Evolutionary conservation across 2,888 invertebrate genomes (phyloP).

Genomic region (Thecocarcelia acutangulata): DNA sequence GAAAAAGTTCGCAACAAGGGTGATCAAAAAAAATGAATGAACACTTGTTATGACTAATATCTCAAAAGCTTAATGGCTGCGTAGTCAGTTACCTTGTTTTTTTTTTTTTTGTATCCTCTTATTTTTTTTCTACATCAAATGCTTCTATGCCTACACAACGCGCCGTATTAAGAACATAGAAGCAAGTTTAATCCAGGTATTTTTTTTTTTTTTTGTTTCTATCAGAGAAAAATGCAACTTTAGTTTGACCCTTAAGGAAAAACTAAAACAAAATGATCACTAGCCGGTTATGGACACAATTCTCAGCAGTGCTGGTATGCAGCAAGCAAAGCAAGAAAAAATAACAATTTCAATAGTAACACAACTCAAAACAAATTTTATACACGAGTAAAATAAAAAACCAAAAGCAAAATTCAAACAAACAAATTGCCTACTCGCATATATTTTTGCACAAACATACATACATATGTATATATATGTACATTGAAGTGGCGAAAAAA

Average conservation of each 20-base stretch:
- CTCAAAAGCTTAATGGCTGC: conserved; percentile 37
- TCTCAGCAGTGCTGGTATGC: conserved; percentile 23
- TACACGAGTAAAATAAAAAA: background rate
- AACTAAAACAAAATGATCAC: conserved; percentile 11
- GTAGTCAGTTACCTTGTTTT: conserved; percentile 36
- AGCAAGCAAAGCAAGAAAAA: background rate
- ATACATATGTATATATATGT: background rate
- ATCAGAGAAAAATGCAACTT: conserved; percentile 8
- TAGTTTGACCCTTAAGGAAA: background rate
- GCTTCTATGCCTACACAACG: conserved; percentile 10
- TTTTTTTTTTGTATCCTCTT: background rate
- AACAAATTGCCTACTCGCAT: conserved; percentile 8
- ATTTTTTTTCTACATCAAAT: background rate
- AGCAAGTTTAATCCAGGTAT: too few species aligned
- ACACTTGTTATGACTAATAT: conserved; percentile 58
- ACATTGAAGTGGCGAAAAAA: conserved; percentile 18
- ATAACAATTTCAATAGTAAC: background rate
- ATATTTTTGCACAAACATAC: conserved; percentile 16
- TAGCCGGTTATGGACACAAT: conserved; percentile 63
- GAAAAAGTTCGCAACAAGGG: background rate
- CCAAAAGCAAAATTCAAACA: background rate
- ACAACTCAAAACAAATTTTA: conserved; percentile 12
- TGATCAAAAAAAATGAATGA: background rate
- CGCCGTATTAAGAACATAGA: background rate
- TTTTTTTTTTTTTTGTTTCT: background rate